Evolutionary conservation across 2,797 vertebrate species (phyloP), one percentile per base, ranked within the genome.

Genomic region (Alauda arvensis): DNA sequence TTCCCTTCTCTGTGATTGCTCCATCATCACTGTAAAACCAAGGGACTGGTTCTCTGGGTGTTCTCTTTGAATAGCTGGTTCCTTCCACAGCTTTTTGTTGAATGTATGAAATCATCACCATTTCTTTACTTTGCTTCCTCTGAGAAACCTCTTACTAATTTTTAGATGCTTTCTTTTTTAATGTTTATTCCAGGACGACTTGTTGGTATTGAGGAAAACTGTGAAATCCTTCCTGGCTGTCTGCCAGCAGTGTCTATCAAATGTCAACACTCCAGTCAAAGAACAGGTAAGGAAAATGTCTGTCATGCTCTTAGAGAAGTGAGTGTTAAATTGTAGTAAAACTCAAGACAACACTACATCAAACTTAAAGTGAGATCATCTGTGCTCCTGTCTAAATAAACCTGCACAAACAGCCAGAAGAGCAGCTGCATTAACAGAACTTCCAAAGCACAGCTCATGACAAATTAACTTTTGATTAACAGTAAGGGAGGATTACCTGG

Each of bases 181-280:
- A 89, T 94, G 20, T 95, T 82, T 91, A 51, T 93, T 95, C 76
- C 94, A 99, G 99, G 99, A 99, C 40, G 99, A 99, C 96, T 97
- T 99, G 76, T 82, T 99, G 93, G 98, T 98, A 56, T 97, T 99
- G 85, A 98, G 99, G 94, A 98, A 99, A 96, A 99, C 99, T 82
- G 98, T 99, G 92, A 99, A 99, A 97, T 99, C 99, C 42, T 99
- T 99, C 88, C 96, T 99, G 93, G 99, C 99, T 24, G 98, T 99
- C 87, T 99, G 99, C 96, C 99, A 99, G 87, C 99, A 99, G 97
- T 99, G 99, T 96, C 97, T 99, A 51, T 99, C 98, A 81, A 99
- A 99, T 88, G 99, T 99, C 95, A 99, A 99, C 97, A 99, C 99
- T 67, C 98, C 98, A 31, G 99, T 99, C 72, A 99, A 99, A 96